These are phyloP conservation scores for Bombycilla garrulus DNA, from an alignment of 2,113 vertebrate genomes.

Conservation along the genomic window DNA sequence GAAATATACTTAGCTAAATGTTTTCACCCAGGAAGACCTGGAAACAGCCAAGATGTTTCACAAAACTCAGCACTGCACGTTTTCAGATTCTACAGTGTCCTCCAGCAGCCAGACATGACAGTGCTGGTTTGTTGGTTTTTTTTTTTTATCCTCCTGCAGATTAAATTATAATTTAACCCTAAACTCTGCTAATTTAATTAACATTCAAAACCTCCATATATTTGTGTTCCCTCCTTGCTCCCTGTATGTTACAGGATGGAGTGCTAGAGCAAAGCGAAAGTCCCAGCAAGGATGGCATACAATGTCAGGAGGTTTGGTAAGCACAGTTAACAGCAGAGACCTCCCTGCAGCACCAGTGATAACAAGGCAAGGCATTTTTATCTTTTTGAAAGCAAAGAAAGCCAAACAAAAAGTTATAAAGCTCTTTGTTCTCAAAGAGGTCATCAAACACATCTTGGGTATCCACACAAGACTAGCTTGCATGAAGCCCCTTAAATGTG, in stretches of 20 bases:
- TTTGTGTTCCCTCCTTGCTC: not conserved
- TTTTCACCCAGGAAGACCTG: not conserved
- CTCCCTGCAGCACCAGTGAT: not conserved
- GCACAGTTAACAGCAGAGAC: constrained; percentile 35
- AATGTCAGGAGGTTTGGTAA: constrained; percentile 20
- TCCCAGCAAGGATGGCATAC: not conserved
- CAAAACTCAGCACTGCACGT: not conserved
- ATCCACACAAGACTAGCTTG: not conserved
- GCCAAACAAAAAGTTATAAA: not conserved
- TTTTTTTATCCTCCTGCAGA: not conserved
- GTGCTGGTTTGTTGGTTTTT: not conserved
- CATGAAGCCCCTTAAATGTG: not conserved
- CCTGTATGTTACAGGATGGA: not conserved
- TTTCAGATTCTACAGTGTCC: not conserved
- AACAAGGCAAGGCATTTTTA: constrained; percentile 40
- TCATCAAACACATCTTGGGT: not conserved
- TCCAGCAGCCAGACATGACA: not conserved
- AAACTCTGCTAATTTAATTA: not conserved
- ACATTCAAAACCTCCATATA: not conserved
- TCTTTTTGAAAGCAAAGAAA: constrained; percentile 4
- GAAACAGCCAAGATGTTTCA: not conserved
- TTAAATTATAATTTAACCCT: not conserved
- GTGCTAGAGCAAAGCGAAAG: not conserved
- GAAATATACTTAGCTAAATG: not conserved
- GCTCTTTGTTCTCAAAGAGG: not conserved